A percentile compares a stretch with the other conserved stretches of the same genome.
These are phyloP conservation scores for Oryzias celebensis DNA, from an alignment of 2,113 vertebrate species.

Conservation along the genomic window DNA sequence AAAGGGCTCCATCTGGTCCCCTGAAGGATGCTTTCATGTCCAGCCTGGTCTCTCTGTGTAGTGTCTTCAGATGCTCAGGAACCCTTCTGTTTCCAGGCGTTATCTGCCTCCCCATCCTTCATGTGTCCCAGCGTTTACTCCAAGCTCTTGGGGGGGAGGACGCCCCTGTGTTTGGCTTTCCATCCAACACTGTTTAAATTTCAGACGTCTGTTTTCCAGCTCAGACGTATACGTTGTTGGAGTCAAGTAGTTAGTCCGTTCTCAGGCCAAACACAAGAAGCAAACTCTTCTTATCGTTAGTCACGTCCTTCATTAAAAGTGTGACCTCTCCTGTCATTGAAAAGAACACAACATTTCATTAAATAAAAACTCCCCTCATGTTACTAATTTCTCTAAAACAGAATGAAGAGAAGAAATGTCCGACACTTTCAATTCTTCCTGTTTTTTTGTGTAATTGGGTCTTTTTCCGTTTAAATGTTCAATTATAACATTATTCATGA, in stretches of 20 bases:
- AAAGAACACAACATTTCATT: background rate
- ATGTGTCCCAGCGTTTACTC: constrained; percentile 40
- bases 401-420: too few species aligned
- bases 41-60: constrained; percentile 46
- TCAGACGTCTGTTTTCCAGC: constrained; percentile 31
- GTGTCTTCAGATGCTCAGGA: constrained; percentile 41
- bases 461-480: too few species aligned
- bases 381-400: too few species aligned
- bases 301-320: background rate
- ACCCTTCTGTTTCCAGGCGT: constrained; percentile 57
- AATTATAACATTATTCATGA: too few species aligned
- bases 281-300: constrained; percentile 8
- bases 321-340: background rate
- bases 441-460: too few species aligned
- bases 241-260: constrained; percentile 21
- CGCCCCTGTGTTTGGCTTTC: constrained; percentile 44
- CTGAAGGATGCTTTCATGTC: constrained; percentile 44
- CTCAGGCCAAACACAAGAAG: constrained; percentile 7
- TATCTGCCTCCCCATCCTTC: constrained; percentile 58
- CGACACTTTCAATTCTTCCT: too few species aligned
- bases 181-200: constrained; percentile 47
- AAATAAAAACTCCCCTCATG: too few species aligned
- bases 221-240: constrained; percentile 20
- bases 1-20: constrained; percentile 13
- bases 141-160: constrained; percentile 26